Conservation (phyloP, 2,888 invertebrate species). For the Cephus sareptanus region DNA sequence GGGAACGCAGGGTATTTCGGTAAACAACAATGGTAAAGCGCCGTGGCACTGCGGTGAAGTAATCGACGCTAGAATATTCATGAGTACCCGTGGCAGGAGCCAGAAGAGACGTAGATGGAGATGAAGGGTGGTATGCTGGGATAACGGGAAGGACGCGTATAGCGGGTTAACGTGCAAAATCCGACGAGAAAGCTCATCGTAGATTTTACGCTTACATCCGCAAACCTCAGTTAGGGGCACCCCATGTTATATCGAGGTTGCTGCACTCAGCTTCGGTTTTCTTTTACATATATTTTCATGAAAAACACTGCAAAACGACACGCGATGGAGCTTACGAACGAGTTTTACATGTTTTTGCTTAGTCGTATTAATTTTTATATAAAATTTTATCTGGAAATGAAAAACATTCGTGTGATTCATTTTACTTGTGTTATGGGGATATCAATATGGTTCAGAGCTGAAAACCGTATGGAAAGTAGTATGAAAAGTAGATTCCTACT, state of each 20-base stretch:
- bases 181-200: conserved; percentile 22
- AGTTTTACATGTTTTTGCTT: neutral
- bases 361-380: neutral
- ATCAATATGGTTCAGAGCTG: neutral
- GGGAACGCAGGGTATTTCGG: conserved; percentile 9
- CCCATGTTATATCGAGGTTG: neutral
- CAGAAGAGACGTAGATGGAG: conserved; percentile 7
- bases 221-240: conserved; percentile 2
- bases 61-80: conserved; percentile 53
- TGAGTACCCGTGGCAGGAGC: conserved; percentile 30
- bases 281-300: neutral
- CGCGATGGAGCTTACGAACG: neutral
- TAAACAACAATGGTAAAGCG: conserved; percentile 39
- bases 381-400: neutral
- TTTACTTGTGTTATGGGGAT: neutral
- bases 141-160: neutral
- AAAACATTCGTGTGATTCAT: neutral
- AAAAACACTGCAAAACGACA: neutral
- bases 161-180: conserved; percentile 26
- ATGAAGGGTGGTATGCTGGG: conserved; percentile 1
- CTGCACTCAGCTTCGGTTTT: neutral
- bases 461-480: neutral
- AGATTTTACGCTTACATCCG: conserved; percentile 23
- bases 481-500: neutral
- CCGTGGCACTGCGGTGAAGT: conserved; percentile 28